Conservation (phyloP, 2,113 vertebrate genomes). For the Macquaria australasica region DNA sequence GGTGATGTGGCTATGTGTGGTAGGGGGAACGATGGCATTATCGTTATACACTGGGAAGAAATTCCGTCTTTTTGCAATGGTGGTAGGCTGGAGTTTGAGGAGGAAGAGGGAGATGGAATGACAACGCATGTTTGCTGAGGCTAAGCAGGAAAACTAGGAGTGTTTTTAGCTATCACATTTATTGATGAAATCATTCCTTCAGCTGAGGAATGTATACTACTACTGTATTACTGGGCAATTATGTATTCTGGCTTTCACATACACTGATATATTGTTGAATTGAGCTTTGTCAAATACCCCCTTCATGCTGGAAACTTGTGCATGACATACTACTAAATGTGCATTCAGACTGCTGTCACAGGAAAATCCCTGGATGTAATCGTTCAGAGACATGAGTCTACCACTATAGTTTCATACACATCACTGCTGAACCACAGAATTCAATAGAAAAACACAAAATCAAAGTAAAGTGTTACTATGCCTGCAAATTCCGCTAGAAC, state of each 20-base stretch:
- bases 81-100: background rate
- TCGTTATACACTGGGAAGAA: background rate
- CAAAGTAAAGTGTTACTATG: no score
- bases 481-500: no score
- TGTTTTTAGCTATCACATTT: slow-evolving; percentile 7
- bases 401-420: background rate
- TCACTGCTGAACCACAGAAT: slow-evolving; percentile 9
- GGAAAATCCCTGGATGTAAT: background rate
- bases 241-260: background rate
- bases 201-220: background rate
- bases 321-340: background rate
- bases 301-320: background rate
- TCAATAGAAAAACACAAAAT: background rate
- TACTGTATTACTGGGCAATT: background rate
- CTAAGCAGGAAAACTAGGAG: background rate
- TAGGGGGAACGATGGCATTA: background rate
- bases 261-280: background rate
- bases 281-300: background rate
- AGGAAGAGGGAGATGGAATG: background rate
- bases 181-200: background rate
- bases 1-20: slow-evolving; percentile 18
- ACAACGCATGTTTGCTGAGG: background rate
- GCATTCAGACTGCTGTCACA: background rate
- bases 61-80: background rate
- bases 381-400: background rate